These are phyloP conservation scores for Varanus salvator DNA, from an alignment of 2,113 vertebrate species.

Conservation along the genomic window DNA sequence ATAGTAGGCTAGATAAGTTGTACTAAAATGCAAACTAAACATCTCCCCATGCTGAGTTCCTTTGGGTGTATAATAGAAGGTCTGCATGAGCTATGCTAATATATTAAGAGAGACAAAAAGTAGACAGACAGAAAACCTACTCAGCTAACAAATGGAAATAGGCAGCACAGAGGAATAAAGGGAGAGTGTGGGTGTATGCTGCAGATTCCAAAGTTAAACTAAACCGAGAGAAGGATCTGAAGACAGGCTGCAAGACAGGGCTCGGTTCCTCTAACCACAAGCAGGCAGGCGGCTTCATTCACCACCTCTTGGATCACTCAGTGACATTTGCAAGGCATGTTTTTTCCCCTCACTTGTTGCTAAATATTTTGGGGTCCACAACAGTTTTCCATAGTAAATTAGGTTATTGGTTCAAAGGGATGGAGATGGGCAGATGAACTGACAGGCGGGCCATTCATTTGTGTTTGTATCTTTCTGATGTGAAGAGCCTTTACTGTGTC, in stretches of 20 bases:
- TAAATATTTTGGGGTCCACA: conserved; percentile 17
- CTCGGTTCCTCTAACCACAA: background rate
- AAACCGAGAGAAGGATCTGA: background rate
- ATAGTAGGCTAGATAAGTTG: no score
- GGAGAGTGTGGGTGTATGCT: background rate
- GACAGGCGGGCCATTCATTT: conserved; percentile 41
- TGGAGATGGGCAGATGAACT: conserved; percentile 26
- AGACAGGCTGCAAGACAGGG: fast-evolving
- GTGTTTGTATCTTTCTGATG: conserved; percentile 51
- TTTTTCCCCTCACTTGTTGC: fast-evolving
- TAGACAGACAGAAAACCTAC: background rate
- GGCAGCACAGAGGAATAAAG: background rate
- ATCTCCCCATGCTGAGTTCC: no score
- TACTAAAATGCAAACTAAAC: no score
- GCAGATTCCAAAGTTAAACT: no score
- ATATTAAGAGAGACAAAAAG: background rate
- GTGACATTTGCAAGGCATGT: background rate
- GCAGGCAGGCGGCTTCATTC: background rate
- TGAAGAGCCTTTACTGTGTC: conserved; percentile 60
- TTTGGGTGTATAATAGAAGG: background rate
- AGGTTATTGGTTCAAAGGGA: conserved; percentile 24
- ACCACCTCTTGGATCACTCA: background rate
- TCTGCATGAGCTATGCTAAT: background rate
- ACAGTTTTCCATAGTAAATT: conserved; percentile 35
- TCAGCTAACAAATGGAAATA: conserved; percentile 1